Percentiles rank a stretch among this genome's conserved stretches.
These are phyloP conservation scores for Acanthisitta chloris DNA, from an alignment of 2,113 vertebrate species.

Conservation along the genomic window DNA sequence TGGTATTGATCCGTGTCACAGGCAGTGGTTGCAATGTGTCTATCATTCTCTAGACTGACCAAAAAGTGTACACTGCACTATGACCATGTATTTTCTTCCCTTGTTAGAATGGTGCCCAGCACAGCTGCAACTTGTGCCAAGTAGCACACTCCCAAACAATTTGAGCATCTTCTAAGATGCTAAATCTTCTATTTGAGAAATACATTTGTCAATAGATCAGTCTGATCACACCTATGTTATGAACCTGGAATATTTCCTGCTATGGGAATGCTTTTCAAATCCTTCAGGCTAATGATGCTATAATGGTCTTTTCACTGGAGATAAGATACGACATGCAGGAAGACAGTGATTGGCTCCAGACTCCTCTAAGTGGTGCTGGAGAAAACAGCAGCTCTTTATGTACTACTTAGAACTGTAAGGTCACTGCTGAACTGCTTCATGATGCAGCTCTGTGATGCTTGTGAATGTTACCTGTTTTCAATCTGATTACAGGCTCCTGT, in stretches of 20 bases:
- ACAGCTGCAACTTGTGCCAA: not conserved
- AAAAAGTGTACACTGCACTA: not conserved
- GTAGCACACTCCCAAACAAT: not conserved
- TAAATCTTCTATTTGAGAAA: not conserved
- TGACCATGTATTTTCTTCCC: not conserved
- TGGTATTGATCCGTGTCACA: not conserved
- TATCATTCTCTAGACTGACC: not conserved
- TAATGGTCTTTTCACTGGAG: not conserved
- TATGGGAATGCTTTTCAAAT: not conserved
- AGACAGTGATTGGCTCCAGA: not conserved
- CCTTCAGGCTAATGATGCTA: not conserved
- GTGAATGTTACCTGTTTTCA: not conserved
- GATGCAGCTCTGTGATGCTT: not conserved
- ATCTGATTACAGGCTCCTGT: not conserved
- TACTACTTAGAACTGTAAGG: not conserved
- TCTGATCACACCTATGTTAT: not conserved
- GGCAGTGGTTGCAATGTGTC: not conserved
- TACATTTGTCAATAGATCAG: not conserved
- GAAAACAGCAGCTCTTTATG: not conserved
- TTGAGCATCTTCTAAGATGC: not conserved
- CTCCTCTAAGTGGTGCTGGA: not conserved
- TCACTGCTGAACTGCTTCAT: not conserved
- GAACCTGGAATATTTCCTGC: not conserved
- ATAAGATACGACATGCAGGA: not conserved
- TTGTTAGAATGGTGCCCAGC: not conserved